Percentiles rank a stretch among this genome's conserved stretches.
Conservation (phyloP, 2,113 vertebrate species). For the Lagenorhynchus albirostris region DNA sequence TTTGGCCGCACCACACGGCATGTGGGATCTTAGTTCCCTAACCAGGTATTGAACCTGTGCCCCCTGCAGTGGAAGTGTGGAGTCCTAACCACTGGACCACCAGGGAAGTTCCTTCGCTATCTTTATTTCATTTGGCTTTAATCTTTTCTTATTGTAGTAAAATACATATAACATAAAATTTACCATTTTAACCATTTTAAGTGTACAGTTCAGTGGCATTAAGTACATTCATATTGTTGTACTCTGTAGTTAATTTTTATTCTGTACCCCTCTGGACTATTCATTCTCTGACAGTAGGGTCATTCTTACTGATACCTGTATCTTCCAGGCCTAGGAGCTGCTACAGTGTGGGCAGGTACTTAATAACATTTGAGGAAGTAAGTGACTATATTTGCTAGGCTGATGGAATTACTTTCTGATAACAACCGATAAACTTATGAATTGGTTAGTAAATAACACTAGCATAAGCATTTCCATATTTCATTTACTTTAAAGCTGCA, state of each 20-base stretch:
- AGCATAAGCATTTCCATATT: not conserved
- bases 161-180: not conserved
- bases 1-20: not conserved
- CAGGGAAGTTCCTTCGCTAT: not conserved
- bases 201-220: not conserved
- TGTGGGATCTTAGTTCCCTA: not conserved
- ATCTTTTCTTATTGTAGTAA: not conserved
- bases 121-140: not conserved
- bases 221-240: not conserved
- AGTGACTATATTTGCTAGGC: conserved; percentile 10
- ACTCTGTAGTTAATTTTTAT: not conserved
- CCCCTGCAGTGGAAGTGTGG: not conserved
- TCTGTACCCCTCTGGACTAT: not conserved
- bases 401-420: not conserved
- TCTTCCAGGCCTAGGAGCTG: not conserved
- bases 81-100: not conserved
- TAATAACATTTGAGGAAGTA: not conserved
- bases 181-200: not conserved
- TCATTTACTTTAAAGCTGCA: not conserved
- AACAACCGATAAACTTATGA: not conserved
- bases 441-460: not conserved
- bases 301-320: not conserved
- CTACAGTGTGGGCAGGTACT: not conserved
- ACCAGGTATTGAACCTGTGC: not conserved
- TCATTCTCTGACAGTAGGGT: not conserved